Evolutionary conservation across 2,797 vertebrate genomes (phyloP).

Genomic region (Scleropages formosus): DNA sequence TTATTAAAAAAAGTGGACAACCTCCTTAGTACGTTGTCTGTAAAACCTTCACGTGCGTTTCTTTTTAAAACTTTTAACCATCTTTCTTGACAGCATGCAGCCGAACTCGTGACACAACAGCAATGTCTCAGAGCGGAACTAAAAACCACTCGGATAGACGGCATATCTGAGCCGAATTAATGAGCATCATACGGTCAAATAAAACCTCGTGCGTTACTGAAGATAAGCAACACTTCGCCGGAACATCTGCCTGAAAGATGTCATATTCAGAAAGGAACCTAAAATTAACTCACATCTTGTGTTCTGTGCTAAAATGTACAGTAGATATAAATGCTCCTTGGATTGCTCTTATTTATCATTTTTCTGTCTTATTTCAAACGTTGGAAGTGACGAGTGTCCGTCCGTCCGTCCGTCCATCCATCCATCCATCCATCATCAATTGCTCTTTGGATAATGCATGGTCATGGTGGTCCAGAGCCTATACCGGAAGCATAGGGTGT

Average conservation of each 20-base stretch:
- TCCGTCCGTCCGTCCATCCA: slow-evolving; percentile 3
- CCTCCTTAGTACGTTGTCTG: slow-evolving; percentile 20
- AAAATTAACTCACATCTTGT: neutral
- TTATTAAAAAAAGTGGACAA: too few relatives aligned
- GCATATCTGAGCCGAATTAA: neutral
- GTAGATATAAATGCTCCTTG: neutral
- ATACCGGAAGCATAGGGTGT: too few relatives aligned
- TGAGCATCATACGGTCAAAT: neutral
- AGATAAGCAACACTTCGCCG: slow-evolving; percentile 44
- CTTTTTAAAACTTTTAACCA: neutral
- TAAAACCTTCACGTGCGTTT: neutral
- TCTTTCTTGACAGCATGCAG: neutral
- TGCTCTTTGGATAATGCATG: too few relatives aligned
- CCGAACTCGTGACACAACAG: slow-evolving; percentile 59
- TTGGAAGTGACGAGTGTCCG: slow-evolving; percentile 14
- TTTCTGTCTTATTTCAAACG: neutral
- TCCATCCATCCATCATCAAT: neutral
- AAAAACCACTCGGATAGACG: neutral
- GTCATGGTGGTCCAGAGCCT: too few relatives aligned
- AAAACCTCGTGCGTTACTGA: neutral
- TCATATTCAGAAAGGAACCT: neutral
- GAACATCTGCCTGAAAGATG: slow-evolving; percentile 62
- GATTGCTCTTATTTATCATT: neutral
- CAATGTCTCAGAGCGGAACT: slow-evolving; percentile 8
- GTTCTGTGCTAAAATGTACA: neutral